phyloP scores from a whole-genome alignment of 2,797 vertebrate species.

The Malacoraja senta region DNA sequence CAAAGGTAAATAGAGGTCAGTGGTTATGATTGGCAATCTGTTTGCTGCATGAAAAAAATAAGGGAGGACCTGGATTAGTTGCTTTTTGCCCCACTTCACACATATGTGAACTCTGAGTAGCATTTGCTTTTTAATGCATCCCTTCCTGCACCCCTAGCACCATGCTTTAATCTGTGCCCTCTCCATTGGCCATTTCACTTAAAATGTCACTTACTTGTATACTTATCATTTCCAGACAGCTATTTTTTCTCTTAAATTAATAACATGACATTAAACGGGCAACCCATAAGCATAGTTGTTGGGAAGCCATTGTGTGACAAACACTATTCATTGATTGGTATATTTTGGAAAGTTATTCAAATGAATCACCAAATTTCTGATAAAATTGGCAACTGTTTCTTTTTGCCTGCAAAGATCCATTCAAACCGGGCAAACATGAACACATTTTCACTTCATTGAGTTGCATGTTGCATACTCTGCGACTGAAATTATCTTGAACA shows the following conservation, averaged over 20 bases:
- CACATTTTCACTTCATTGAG: neutral
- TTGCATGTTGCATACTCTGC: neutral
- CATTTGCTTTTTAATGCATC: neutral
- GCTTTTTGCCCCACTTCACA: neutral
- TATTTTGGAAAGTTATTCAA: neutral
- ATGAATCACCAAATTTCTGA: neutral
- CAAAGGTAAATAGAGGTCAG: neutral
- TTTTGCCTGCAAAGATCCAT: neutral
- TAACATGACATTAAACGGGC: neutral
- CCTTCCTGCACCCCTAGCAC: neutral
- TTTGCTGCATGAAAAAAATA: neutral
- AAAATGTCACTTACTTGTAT: neutral
- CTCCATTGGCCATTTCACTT: neutral
- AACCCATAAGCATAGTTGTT: neutral
- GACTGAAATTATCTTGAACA: neutral
- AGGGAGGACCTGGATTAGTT: neutral
- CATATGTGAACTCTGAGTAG: neutral
- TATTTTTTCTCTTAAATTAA: neutral
- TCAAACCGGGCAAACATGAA: neutral
- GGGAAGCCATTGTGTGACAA: neutral
- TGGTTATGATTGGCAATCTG: neutral
- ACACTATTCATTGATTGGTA: neutral
- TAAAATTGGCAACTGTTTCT: neutral
- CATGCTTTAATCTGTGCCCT: no score
- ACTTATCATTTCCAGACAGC: neutral